phyloP scores from a whole-genome alignment of 2,797 vertebrate genomes.

The Enteromius paludinosus region DNA sequence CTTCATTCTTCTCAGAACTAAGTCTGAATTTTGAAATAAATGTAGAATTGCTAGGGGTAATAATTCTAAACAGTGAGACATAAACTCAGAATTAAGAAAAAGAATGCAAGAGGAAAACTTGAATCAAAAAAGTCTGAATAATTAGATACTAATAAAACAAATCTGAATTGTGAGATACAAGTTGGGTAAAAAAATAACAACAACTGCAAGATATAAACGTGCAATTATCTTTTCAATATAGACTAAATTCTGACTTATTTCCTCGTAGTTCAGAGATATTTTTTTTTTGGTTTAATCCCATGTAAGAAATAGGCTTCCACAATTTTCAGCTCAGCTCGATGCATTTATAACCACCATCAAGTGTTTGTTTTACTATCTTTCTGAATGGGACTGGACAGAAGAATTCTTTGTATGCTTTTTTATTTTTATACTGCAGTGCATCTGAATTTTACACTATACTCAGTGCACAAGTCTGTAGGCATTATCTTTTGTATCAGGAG shows the following conservation, averaged over 20 bases:
- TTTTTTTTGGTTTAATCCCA: neutral
- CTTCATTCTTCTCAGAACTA: too few relatives aligned
- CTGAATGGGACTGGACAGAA: neutral
- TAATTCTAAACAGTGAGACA: too few relatives aligned
- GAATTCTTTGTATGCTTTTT: neutral
- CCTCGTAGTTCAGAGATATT: too few relatives aligned
- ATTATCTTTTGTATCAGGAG: slow-evolving; percentile 6
- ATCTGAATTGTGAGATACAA: neutral
- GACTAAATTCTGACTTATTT: too few relatives aligned
- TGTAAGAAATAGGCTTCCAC: neutral
- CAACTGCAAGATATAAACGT: neutral
- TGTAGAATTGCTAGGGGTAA: too few relatives aligned
- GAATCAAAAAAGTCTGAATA: too few relatives aligned
- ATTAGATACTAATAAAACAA: too few relatives aligned
- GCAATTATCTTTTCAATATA: neutral
- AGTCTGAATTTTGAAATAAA: too few relatives aligned
- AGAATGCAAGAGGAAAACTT: too few relatives aligned
- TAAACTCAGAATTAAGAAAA: too few relatives aligned
- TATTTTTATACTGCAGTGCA: slow-evolving; percentile 16
- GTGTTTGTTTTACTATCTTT: neutral
- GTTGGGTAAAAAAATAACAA: too few relatives aligned
- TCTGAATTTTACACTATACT: slow-evolving; percentile 4
- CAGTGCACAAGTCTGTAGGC: neutral
- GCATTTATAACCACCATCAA: neutral
- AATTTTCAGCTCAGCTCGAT: neutral